Conservation (phyloP, 2,113 vertebrate genomes). For the Labeo rohita region DNA sequence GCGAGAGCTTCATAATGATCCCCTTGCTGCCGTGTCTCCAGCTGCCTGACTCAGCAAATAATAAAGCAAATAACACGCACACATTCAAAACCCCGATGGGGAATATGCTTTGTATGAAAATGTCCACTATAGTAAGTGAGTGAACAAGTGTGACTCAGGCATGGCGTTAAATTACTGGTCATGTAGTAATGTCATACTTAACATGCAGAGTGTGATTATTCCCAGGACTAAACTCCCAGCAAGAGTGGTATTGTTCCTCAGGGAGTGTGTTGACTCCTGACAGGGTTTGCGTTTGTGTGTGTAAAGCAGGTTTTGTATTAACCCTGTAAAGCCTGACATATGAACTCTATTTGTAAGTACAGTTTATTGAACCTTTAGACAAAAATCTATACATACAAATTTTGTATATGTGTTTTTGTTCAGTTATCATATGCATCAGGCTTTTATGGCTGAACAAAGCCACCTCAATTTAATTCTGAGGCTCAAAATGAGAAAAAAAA, state of each 20-base stretch:
- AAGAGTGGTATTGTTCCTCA: slow-evolving; percentile 40
- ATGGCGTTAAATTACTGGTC: not conserved
- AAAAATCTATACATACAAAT: not conserved
- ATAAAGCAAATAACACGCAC: slow-evolving; percentile 27
- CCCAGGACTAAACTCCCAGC: slow-evolving; percentile 34
- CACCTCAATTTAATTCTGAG: not conserved
- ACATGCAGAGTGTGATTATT: slow-evolving; percentile 22
- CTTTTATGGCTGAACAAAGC: not conserved
- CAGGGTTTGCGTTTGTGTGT: slow-evolving; percentile 36
- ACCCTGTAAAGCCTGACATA: not conserved
- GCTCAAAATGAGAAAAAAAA: not conserved
- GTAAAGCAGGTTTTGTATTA: slow-evolving; percentile 12
- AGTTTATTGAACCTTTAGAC: not conserved
- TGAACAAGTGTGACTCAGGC: not conserved
- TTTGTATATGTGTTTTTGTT: not conserved
- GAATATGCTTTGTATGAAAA: not conserved
- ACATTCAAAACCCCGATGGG: not conserved
- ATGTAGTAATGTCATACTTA: slow-evolving; percentile 38
- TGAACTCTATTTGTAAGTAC: not conserved
- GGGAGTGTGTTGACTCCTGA: slow-evolving; percentile 41
- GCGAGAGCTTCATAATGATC: slow-evolving; percentile 42
- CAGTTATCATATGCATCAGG: not conserved
- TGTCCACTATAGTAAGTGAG: not conserved
- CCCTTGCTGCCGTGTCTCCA: slow-evolving; percentile 25
- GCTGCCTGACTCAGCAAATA: slow-evolving; percentile 47